Percentiles rank a stretch among this genome's conserved stretches.
These are phyloP conservation scores for Brachypodius melanocephalos DNA, from an alignment of 2,113 vertebrate genomes.

Conservation along the genomic window DNA sequence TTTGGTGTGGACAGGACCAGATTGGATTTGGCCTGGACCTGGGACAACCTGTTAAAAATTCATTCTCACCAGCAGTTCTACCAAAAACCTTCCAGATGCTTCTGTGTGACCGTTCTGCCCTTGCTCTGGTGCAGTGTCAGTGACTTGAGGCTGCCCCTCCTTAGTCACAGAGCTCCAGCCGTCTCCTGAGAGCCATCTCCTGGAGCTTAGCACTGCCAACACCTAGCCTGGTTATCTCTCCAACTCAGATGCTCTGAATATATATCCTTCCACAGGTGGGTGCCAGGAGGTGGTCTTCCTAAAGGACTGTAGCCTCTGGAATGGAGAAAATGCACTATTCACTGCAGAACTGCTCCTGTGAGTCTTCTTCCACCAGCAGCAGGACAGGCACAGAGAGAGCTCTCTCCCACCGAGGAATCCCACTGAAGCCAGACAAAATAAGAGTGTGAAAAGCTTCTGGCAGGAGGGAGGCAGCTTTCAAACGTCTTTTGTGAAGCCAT, in stretches of 20 bases:
- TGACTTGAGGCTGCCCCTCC: rapidly evolving
- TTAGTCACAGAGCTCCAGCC: neutral
- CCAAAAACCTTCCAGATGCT: neutral
- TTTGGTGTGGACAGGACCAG: neutral
- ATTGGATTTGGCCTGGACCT: neutral
- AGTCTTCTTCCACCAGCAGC: neutral
- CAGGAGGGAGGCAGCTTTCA: slow-evolving; percentile 23
- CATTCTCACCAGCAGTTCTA: rapidly evolving
- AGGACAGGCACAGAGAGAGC: neutral
- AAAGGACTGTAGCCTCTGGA: neutral
- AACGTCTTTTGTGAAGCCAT: slow-evolving; percentile 10
- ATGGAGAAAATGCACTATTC: neutral
- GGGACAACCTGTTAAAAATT: neutral
- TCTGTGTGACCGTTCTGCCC: neutral
- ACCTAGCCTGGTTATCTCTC: neutral
- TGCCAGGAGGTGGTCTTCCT: neutral
- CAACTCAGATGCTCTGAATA: neutral
- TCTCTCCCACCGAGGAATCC: neutral
- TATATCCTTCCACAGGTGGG: neutral
- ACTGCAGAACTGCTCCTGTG: neutral
- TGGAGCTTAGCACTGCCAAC: neutral
- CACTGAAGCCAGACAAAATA: slow-evolving; percentile 11
- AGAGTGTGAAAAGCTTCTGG: slow-evolving; percentile 27
- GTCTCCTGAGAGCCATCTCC: neutral
- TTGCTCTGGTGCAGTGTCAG: rapidly evolving